These are phyloP conservation scores for Aphodius sticticus DNA, from an alignment of 2,888 invertebrate species.

Conservation along the genomic window DNA sequence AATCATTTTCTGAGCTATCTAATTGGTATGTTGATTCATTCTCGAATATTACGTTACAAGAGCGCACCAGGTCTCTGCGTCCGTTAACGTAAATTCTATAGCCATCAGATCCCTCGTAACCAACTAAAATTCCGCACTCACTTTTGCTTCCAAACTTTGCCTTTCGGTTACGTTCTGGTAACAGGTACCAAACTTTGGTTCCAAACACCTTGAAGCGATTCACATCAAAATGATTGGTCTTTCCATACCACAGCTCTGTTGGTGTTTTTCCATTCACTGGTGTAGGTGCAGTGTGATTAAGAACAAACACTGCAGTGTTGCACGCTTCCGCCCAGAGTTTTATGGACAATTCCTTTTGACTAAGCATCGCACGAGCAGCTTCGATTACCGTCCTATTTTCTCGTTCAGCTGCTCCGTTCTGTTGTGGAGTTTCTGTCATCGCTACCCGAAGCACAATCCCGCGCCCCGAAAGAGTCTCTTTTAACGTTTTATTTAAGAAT, in stretches of 20 bases:
- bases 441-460: constrained; percentile 48
- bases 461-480: constrained; percentile 35
- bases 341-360: constrained; percentile 44
- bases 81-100: constrained; percentile 41
- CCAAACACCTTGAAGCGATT: not conserved
- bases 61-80: constrained; percentile 5
- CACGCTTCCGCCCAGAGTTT: too few relatives aligned
- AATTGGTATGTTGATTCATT: constrained; percentile 5
- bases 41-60: constrained; percentile 18
- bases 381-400: constrained; percentile 53
- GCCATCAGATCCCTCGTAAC: constrained; percentile 44
- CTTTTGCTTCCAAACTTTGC: not conserved
- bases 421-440: constrained; percentile 51
- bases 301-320: too few relatives aligned
- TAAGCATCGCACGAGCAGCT: constrained; percentile 48
- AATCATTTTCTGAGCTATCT: not conserved
- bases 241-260: not conserved
- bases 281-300: too few relatives aligned
- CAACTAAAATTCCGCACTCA: constrained; percentile 40
- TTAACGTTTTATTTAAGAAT: not conserved
- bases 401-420: constrained; percentile 54
- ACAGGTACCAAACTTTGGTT: not conserved
- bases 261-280: constrained; percentile 1
- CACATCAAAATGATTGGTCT: not conserved
- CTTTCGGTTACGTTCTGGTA: constrained; percentile 5